Evolutionary conservation across 2,888 invertebrate genomes (phyloP), one percentile per base, ranked within the genome.

Genomic region (Hydrotaea cyrtoneurina): DNA sequence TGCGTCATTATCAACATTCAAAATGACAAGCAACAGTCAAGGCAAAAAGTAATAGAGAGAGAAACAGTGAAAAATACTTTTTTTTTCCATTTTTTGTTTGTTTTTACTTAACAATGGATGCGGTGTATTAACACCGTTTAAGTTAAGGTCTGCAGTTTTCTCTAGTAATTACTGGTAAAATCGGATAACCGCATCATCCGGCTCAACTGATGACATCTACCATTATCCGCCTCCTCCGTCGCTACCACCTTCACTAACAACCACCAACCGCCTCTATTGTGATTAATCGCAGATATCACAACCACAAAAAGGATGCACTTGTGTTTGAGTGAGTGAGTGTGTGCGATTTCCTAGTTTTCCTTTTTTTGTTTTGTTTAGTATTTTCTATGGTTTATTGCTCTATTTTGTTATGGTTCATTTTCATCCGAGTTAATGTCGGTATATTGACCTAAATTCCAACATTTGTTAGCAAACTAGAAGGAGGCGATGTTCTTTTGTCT

Each of bases 401-500:
- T 46, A 72, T 76, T 76, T 21, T 78, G 46, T 59, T 76, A 76
- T 79, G 55, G 75, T 57, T 69, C 21, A 21, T 46, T 46, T 69
- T 66, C 39, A 43, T 46, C 69, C 66, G 73, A 69, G 46, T 73
- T 74, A 74, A 46, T 74, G 59, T 21, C 77, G 79, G 66, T 85
- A 59, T 82, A 85, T 82, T 85, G 85, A 85, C 85, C 85, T 46
- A 85, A 82, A 85, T 82, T 57, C 75, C 64, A 23, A 15, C 17
- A 69, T 26, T 80, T 74, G 21, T 83, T 80, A 75, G 26, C 39
- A n/a, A 11, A n/a, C n/a, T n/a, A 62, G n/a, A 31, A 31, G 31
- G 15, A 3, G 62, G n/a, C 31, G 62, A 23, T 69, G 69, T 46
- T 46, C 46, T 23, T 69, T 69, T 69, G 62, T 62, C 31, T 21